Evolutionary conservation across 37 sponge, comb jelly and placozoan species (phyloP).

Genomic region (Halichondria panicea): DNA sequence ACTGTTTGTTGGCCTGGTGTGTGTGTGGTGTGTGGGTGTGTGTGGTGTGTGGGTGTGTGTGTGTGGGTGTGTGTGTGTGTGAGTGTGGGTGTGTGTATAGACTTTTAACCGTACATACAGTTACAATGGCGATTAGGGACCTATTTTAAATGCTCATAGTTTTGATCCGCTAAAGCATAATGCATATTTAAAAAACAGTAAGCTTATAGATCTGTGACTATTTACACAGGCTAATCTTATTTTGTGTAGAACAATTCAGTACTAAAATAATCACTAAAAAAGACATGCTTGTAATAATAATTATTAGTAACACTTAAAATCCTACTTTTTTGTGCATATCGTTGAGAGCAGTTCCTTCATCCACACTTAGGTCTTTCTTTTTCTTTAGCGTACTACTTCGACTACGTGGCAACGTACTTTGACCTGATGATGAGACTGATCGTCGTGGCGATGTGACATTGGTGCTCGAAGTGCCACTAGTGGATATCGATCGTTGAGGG

Average conservation of each 20-base stretch:
- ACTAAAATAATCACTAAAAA: too few relatives aligned
- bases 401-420: slow-evolving; percentile 1
- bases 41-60: not conserved
- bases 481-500: too few relatives aligned
- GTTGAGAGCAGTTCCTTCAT: slow-evolving; percentile 39
- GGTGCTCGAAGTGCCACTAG: not conserved
- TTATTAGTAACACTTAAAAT: too few relatives aligned
- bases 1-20: slow-evolving; percentile 53
- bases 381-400: slow-evolving; percentile 22
- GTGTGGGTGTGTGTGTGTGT: not conserved
- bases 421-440: not conserved
- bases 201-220: too few relatives aligned
- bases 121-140: too few relatives aligned
- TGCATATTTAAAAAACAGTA: too few relatives aligned
- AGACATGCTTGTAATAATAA: too few relatives aligned
- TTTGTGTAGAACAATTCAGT: too few relatives aligned
- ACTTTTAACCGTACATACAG: too few relatives aligned
- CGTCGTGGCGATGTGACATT: not conserved
- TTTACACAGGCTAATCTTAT: too few relatives aligned
- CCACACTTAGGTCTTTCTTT: slow-evolving; percentile 15
- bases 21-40: not conserved
- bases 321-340: slow-evolving; percentile 43
- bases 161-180: too few relatives aligned
- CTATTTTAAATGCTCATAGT: too few relatives aligned
- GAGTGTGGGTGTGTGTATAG: not conserved